Percentiles rank a stretch among this genome's conserved stretches.
phyloP scores from a whole-genome alignment of 2,888 invertebrate genomes.

The Phyllotreta cruciferae region DNA sequence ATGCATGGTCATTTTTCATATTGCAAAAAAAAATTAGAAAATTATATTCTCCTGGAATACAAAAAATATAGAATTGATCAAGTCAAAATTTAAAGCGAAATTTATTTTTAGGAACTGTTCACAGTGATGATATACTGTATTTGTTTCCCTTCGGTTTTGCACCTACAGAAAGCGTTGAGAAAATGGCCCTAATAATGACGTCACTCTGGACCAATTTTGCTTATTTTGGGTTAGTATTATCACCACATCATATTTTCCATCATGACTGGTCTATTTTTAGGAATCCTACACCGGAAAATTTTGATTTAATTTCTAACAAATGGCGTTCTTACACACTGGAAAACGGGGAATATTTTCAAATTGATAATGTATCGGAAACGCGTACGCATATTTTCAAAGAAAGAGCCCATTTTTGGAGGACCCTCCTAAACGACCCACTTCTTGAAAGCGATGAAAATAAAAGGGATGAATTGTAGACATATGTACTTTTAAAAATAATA shows the following conservation, averaged over 20 bases:
- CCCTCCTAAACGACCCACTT: too few relatives aligned
- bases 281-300: conserved; percentile 68
- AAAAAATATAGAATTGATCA: too few relatives aligned
- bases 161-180: conserved; percentile 65
- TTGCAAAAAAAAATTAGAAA: too few relatives aligned
- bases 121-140: conserved; percentile 84
- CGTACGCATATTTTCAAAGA: conserved; percentile 63
- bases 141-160: conserved; percentile 73
- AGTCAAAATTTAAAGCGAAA: not conserved
- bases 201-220: conserved; percentile 81
- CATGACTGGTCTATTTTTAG: conserved; percentile 60
- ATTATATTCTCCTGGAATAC: too few relatives aligned
- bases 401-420: conserved; percentile 70
- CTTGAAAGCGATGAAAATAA: conserved; percentile 32
- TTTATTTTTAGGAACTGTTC: conserved; percentile 70
- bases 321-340: conserved; percentile 67
- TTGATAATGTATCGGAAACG: conserved; percentile 63
- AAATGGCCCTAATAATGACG: conserved; percentile 68
- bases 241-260: not conserved
- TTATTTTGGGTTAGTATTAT: conserved; percentile 67
- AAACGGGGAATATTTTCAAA: conserved; percentile 64
- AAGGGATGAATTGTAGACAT: conserved; percentile 62
- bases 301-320: conserved; percentile 56
- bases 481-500: not conserved
- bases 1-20: too few relatives aligned